These are phyloP conservation scores for Tupaia chinensis DNA, from an alignment of 2,113 vertebrate genomes.

Conservation along the genomic window DNA sequence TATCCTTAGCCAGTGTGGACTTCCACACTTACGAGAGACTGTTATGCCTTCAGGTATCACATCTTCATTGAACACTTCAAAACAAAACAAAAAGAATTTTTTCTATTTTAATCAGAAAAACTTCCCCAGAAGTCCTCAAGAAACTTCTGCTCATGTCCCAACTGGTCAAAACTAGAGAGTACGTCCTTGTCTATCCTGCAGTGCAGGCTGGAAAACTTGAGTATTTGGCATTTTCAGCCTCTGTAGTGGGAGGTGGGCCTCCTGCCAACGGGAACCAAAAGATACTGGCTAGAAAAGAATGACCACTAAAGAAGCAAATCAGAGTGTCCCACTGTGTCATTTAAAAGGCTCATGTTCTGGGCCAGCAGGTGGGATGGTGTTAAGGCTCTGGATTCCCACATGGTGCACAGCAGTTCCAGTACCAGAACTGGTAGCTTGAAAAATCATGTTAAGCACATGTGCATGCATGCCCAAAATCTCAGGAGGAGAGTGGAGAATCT, in stretches of 20 bases:
- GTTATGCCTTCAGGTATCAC: not conserved
- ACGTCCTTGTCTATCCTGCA: not conserved
- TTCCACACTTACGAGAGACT: not conserved
- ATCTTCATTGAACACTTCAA: not conserved
- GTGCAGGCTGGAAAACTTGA: not conserved
- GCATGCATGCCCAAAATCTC: no score
- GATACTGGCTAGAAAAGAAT: not conserved
- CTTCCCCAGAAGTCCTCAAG: not conserved
- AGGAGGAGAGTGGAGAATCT: no score
- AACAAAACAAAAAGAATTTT: constrained; percentile 19
- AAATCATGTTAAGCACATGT: no score
- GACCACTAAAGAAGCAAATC: not conserved
- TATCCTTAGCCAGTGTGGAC: not conserved
- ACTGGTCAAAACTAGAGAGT: not conserved
- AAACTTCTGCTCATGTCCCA: not conserved
- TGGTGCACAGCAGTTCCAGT: no score
- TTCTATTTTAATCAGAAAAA: not conserved
- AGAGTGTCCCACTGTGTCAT: not conserved
- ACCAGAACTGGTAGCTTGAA: no score
- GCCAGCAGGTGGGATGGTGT: no score
- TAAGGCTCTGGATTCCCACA: no score
- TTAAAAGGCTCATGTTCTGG: not conserved
- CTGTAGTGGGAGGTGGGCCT: accelerated
- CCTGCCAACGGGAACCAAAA: not conserved
- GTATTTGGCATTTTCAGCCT: not conserved